phyloP scores from a whole-genome alignment of 64 coral and sea anemone species.

The Pachyseris speciosa region DNA sequence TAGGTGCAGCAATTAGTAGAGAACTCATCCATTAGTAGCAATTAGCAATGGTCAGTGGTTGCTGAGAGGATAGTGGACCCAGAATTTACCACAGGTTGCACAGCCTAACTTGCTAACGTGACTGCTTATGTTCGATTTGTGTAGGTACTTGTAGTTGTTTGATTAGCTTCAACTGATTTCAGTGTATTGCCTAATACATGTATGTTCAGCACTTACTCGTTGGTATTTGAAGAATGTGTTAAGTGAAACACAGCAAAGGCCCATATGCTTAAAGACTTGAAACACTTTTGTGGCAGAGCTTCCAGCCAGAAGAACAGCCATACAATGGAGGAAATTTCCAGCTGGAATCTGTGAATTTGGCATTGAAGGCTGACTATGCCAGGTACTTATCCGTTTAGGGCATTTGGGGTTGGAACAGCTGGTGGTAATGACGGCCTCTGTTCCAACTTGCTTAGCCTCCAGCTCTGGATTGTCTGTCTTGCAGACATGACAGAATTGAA shows the following conservation, averaged over 20 bases:
- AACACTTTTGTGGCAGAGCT: neutral
- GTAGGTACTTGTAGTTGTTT: neutral
- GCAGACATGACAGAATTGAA: conserved; percentile 28
- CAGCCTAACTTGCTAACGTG: neutral
- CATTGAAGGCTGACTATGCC: conserved; percentile 30
- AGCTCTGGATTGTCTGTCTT: conserved; percentile 22
- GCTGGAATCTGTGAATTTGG: conserved; percentile 6
- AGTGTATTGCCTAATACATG: neutral
- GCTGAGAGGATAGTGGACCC: neutral
- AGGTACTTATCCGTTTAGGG: conserved; percentile 5
- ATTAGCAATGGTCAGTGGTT: neutral
- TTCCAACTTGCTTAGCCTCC: neutral
- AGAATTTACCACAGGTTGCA: neutral
- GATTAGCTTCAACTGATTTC: neutral
- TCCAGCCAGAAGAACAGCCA: conserved; percentile 24
- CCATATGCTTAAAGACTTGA: conserved; percentile 6
- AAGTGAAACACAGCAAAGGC: neutral
- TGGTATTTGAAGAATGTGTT: conserved; percentile 45
- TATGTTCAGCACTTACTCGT: neutral
- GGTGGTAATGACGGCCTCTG: neutral
- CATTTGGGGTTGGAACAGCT: conserved; percentile 9
- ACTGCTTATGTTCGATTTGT: neutral
- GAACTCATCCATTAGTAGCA: neutral
- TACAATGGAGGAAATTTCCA: conserved; percentile 14
- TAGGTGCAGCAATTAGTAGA: neutral